Evolutionary conservation across 2,888 invertebrate genomes (phyloP).

Genomic region (Teinopalpus imperialis): DNA sequence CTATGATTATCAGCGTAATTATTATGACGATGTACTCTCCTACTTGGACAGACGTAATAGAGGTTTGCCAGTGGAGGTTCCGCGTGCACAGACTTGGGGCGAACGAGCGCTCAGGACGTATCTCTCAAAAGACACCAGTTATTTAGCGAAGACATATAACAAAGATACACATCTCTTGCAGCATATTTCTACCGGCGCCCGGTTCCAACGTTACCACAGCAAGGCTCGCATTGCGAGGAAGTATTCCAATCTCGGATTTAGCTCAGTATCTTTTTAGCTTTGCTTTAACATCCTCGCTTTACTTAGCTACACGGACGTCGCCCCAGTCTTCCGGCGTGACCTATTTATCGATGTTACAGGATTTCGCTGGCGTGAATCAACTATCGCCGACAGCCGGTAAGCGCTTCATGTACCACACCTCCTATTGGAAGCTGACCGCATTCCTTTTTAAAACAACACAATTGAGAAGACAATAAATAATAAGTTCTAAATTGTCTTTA

Average conservation of each 20-base stretch:
- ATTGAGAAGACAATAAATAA: conserved; percentile 72
- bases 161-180: conserved; percentile 83
- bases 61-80: conserved; percentile 86
- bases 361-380: conserved; percentile 68
- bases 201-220: conserved; percentile 88
- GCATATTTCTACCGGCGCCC: conserved; percentile 84
- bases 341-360: conserved; percentile 75
- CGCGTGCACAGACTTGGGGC: conserved; percentile 92
- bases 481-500: conserved; percentile 55
- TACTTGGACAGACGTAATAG: conserved; percentile 89
- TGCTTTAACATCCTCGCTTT: conserved; percentile 72
- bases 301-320: conserved; percentile 64
- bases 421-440: conserved; percentile 67
- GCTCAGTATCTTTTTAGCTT: conserved; percentile 76
- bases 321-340: conserved; percentile 63
- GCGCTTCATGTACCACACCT: conserved; percentile 36
- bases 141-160: conserved; percentile 84
- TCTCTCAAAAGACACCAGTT: conserved; percentile 85
- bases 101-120: conserved; percentile 90
- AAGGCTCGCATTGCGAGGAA: conserved; percentile 88
- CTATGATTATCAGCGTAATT: conserved; percentile 92
- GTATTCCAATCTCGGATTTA: conserved; percentile 83
- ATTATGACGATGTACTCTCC: conserved; percentile 92
- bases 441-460: conserved; percentile 63
- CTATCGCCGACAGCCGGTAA: conserved; percentile 34